A percentile compares a stretch with the other conserved stretches of the same genome.
These are phyloP conservation scores for Drosophila willistoni DNA, from an alignment of 1,140 invertebrate genomes.

Conservation along the genomic window DNA sequence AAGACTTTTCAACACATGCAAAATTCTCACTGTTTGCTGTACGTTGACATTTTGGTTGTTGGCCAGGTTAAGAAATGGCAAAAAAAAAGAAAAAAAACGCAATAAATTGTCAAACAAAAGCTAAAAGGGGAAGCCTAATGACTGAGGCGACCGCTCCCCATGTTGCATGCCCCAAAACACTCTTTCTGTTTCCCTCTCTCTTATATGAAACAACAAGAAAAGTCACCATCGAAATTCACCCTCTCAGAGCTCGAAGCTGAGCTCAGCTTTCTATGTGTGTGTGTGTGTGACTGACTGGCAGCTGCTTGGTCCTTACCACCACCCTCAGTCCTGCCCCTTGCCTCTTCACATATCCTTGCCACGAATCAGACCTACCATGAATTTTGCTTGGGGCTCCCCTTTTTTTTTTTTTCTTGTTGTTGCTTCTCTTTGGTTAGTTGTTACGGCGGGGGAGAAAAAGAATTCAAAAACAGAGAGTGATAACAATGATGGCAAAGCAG, in stretches of 20 bases:
- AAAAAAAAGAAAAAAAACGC: conserved; percentile 20
- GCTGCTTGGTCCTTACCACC: neutral
- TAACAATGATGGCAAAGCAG: conserved; percentile 36
- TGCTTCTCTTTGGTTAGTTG: conserved; percentile 18
- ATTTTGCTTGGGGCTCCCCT: conserved; percentile 3
- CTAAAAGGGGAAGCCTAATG: conserved; percentile 59
- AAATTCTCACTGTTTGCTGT: conserved; percentile 20
- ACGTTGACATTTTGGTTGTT: conserved; percentile 35
- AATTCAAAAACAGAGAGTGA: neutral
- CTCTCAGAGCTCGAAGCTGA: conserved; percentile 1
- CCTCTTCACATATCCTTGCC: neutral
- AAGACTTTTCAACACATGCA: conserved; percentile 27
- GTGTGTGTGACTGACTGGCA: conserved; percentile 4
- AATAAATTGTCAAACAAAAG: conserved; percentile 74
- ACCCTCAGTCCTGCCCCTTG: neutral
- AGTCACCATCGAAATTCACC: conserved; percentile 12
- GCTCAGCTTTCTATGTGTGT: neutral
- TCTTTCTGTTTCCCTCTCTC: neutral
- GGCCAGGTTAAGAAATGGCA: conserved; percentile 59
- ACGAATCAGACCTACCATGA: conserved; percentile 5
- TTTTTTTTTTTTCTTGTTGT: neutral
- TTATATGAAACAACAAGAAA: neutral
- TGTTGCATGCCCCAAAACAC: conserved; percentile 6
- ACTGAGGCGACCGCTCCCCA: conserved; percentile 53
- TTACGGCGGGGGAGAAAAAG: conserved; percentile 1